phyloP scores from a whole-genome alignment of 2,797 vertebrate species.

The Karalla daura region DNA sequence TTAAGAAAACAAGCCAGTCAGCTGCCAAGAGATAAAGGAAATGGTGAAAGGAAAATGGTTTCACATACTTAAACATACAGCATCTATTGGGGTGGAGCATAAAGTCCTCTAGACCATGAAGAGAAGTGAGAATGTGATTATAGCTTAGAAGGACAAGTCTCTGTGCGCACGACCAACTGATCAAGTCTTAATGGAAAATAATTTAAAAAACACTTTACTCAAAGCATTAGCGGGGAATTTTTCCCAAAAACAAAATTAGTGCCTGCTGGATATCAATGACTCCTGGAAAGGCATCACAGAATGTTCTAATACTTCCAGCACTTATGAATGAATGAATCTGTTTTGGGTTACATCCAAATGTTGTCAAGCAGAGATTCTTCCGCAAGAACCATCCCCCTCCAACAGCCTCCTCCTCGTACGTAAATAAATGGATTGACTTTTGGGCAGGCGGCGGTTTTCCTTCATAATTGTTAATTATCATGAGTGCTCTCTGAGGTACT shows the following conservation, averaged over 20 bases:
- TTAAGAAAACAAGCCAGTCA: slow-evolving; percentile 26
- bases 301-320: slow-evolving; percentile 50
- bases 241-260: background rate
- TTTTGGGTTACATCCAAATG: slow-evolving; percentile 61
- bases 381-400: slow-evolving; percentile 36
- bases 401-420: background rate
- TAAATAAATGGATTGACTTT: slow-evolving; percentile 80
- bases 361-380: slow-evolving; percentile 25
- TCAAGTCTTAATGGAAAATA: background rate
- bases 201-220: background rate
- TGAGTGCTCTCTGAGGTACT: slow-evolving; percentile 82
- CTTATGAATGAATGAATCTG: slow-evolving; percentile 35
- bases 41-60: slow-evolving; percentile 19
- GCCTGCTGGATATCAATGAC: slow-evolving; percentile 16
- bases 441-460: slow-evolving; percentile 69
- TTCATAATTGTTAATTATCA: slow-evolving; percentile 84
- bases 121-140: background rate
- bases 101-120: background rate
- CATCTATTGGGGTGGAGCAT: background rate
- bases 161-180: background rate
- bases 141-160: background rate
- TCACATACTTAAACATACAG: slow-evolving; percentile 36
- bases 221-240: background rate
- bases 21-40: slow-evolving; percentile 34
- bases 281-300: slow-evolving; percentile 25